These are phyloP conservation scores for Marmota flaviventris DNA, from an alignment of 2,113 vertebrate genomes.

Conservation along the genomic window DNA sequence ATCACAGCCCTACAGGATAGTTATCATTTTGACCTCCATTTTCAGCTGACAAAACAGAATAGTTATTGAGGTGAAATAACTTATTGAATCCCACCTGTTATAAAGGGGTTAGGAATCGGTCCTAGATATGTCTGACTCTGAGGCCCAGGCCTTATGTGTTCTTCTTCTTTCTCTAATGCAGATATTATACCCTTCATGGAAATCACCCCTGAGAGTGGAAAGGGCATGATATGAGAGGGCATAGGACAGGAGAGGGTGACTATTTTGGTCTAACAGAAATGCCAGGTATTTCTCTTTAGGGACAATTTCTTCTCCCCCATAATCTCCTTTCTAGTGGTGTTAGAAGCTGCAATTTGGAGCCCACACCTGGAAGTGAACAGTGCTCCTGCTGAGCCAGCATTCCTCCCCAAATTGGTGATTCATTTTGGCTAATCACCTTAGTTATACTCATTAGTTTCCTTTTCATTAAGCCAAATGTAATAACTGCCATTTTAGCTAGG, in stretches of 20 bases:
- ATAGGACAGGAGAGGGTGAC: not conserved
- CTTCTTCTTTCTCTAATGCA: not conserved
- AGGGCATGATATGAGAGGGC: not conserved
- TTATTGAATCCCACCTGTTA: not conserved
- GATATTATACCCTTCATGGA: not conserved
- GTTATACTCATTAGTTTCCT: slow-evolving; percentile 65
- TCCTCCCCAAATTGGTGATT: slow-evolving; percentile 61
- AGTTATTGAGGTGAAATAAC: not conserved
- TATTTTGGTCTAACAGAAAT: not conserved
- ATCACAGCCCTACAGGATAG: not conserved
- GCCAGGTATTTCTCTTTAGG: not conserved
- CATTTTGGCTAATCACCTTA: slow-evolving; percentile 73
- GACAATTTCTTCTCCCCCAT: not conserved
- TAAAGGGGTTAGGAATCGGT: not conserved
- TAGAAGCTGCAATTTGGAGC: slow-evolving; percentile 44
- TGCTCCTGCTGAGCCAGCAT: not conserved
- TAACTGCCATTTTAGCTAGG: slow-evolving; percentile 58
- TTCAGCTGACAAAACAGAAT: not conserved
- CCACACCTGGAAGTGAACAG: slow-evolving; percentile 25
- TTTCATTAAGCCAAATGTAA: slow-evolving; percentile 67
- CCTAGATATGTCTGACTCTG: not conserved
- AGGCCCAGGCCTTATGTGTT: not conserved
- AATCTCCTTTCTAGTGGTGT: not conserved
- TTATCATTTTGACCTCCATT: slow-evolving; percentile 22
- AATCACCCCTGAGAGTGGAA: not conserved